A percentile compares a stretch with the other conserved stretches of the same genome.
These are phyloP conservation scores for Sarcophaga subvicina DNA, from an alignment of 2,888 invertebrate genomes.

Conservation along the genomic window DNA sequence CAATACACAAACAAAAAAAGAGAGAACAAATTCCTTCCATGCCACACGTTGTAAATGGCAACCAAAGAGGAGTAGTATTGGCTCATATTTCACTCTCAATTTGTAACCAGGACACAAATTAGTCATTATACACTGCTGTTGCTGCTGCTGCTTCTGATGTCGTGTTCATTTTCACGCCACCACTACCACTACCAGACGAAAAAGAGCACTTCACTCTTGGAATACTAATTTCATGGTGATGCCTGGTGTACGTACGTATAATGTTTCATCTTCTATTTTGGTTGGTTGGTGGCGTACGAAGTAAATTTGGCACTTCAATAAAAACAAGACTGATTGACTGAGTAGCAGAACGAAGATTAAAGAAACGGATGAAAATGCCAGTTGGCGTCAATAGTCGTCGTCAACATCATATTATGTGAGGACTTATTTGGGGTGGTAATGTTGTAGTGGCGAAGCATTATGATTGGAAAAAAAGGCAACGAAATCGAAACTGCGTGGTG, in stretches of 20 bases:
- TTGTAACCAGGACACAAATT: constrained; percentile 15
- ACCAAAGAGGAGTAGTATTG: background rate
- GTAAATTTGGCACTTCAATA: background rate
- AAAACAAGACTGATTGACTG: background rate
- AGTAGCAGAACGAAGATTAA: background rate
- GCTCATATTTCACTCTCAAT: background rate
- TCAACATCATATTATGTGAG: background rate
- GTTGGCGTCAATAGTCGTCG: constrained; percentile 15
- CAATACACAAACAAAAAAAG: too few relatives aligned
- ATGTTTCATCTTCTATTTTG: background rate
- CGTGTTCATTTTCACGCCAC: background rate
- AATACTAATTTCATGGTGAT: constrained; percentile 43
- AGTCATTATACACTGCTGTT: background rate
- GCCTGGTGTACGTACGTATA: background rate
- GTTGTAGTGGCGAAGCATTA: too few relatives aligned
- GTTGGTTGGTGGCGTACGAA: background rate
- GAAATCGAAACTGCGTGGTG: too few relatives aligned
- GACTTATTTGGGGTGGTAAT: constrained; percentile 3
- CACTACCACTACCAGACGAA: background rate
- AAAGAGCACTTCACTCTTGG: background rate
- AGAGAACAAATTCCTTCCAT: background rate
- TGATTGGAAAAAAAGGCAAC: too few relatives aligned
- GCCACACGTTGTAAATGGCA: background rate
- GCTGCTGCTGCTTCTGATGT: background rate
- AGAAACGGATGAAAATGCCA: background rate